A percentile compares a stretch with the other conserved stretches of the same genome.
Conservation (phyloP, 2,888 invertebrate genomes). For the Lithophane semibrunnea region DNA sequence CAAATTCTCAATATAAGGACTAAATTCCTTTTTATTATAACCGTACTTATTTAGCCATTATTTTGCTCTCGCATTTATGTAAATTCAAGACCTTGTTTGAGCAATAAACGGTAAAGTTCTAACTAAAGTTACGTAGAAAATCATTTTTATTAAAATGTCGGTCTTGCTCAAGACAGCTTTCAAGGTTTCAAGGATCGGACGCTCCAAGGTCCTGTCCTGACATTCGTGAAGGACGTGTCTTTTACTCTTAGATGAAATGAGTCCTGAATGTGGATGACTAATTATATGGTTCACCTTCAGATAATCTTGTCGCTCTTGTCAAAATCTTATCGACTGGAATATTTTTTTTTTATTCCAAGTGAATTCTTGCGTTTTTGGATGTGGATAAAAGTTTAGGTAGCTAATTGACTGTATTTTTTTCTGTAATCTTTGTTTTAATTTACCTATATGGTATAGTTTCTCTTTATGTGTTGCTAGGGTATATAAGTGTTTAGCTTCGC, state of each 20-base stretch:
- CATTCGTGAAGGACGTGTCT: conserved; percentile 70
- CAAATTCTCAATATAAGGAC: neutral
- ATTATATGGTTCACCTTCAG: conserved; percentile 67
- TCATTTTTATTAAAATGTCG: conserved; percentile 56
- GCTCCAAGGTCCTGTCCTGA: conserved; percentile 73
- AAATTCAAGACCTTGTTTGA: conserved; percentile 35
- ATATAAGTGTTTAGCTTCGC: too few relatives aligned
- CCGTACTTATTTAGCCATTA: neutral
- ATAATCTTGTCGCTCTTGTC: conserved; percentile 48
- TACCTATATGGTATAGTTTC: neutral
- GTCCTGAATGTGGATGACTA: conserved; percentile 69
- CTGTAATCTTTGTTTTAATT: conserved; percentile 13
- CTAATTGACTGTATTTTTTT: conserved; percentile 10
- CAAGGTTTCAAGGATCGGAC: conserved; percentile 71
- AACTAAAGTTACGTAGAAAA: conserved; percentile 35
- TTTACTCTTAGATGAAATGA: conserved; percentile 66
- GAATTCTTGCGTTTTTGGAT: conserved; percentile 16
- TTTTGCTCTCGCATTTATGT: neutral
- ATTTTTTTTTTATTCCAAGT: conserved; percentile 42
- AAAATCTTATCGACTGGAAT: conserved; percentile 51
- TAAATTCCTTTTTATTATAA: neutral
- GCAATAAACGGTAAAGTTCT: conserved; percentile 34
- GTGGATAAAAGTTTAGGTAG: conserved; percentile 15
- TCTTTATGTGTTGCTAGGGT: neutral
- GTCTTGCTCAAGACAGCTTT: conserved; percentile 57